Evolutionary conservation across 2,797 vertebrate species (phyloP), one percentile per base, ranked within the genome.

Genomic region (Crenichthys baileyi): DNA sequence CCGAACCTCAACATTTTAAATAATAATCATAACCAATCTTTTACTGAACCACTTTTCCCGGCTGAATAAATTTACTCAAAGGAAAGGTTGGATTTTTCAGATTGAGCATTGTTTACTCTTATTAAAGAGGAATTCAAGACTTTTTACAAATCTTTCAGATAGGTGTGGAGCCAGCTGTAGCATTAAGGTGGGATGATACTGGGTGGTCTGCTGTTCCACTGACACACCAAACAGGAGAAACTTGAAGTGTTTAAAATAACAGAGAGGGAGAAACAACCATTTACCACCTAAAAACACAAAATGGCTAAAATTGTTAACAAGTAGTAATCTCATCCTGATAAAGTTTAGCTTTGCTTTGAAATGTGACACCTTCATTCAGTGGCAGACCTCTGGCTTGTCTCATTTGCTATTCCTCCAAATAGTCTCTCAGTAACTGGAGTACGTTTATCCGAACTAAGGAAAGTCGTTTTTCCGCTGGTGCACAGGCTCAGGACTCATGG

Each of bases 401-500:
- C 72, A 3, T 82, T 65, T 53, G 78, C 15, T 16, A 63, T 63
- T 15, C 60, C 26, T 63, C 15, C 60, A 31, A 63, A 63, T 31
- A 63, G 60, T 83, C 41, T 72, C 56, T 16, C 2, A 8, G 73
- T 80, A 80, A 87, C 83, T 26, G 50, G 56, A 85, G 86, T 74
- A 46, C 70, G 60, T 88, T 88, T 82, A 80, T 76, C 67, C 2
- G 0, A 76, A 70, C 58, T 73, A 18, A 18, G 51, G 44, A 26
- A 65, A 70, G 75, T 26, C 79, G 44, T 83, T 77, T 83, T 76
- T 86, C 81, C 76, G 67, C 79, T 79, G 87, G 74, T 82, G 65
- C 8, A 0, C 12, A 60, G 61, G 16, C 5, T 73, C 58, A 8
- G 58, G 48, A 55, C 75, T n/a, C 53, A 71, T 70, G 26, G 39